These are phyloP conservation scores for Drosophila kikkawai DNA, from an alignment of 1,140 invertebrate genomes.

Conservation along the genomic window DNA sequence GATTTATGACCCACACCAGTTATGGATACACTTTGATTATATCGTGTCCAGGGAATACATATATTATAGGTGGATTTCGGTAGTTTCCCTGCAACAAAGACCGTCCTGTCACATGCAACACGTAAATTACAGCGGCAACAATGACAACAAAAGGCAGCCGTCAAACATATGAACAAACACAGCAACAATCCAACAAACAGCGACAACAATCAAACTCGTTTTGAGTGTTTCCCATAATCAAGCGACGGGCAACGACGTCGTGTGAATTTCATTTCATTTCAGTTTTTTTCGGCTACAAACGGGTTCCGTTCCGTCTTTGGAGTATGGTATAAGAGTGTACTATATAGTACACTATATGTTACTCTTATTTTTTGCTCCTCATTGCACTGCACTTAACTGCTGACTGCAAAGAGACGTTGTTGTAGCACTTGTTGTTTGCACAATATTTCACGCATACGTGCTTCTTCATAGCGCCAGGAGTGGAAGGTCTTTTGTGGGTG, in stretches of 20 bases:
- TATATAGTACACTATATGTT: slow-evolving; percentile 8
- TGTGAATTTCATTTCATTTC: slow-evolving; percentile 64
- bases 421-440: slow-evolving; percentile 67
- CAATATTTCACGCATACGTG: slow-evolving; percentile 83
- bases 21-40: slow-evolving; percentile 29
- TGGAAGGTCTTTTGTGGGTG: slow-evolving; percentile 24
- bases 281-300: slow-evolving; percentile 44
- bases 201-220: slow-evolving; percentile 64
- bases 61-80: background rate
- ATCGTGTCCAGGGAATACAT: background rate
- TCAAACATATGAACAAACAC: slow-evolving; percentile 33
- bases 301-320: slow-evolving; percentile 39
- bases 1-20: slow-evolving; percentile 26
- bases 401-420: slow-evolving; percentile 24
- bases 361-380: slow-evolving; percentile 21
- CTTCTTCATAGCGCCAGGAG: slow-evolving; percentile 16
- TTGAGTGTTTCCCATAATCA: slow-evolving; percentile 73
- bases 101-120: slow-evolving; percentile 58
- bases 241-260: slow-evolving; percentile 35
- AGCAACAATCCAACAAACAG: slow-evolving; percentile 31
- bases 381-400: slow-evolving; percentile 54
- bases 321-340: slow-evolving; percentile 20
- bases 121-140: slow-evolving; percentile 59
- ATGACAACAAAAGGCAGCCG: slow-evolving; percentile 27
- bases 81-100: slow-evolving; percentile 8